Evolutionary conservation across 1,140 invertebrate genomes (phyloP), one percentile per base, ranked within the genome.

Genomic region (Caerostris darwini): DNA sequence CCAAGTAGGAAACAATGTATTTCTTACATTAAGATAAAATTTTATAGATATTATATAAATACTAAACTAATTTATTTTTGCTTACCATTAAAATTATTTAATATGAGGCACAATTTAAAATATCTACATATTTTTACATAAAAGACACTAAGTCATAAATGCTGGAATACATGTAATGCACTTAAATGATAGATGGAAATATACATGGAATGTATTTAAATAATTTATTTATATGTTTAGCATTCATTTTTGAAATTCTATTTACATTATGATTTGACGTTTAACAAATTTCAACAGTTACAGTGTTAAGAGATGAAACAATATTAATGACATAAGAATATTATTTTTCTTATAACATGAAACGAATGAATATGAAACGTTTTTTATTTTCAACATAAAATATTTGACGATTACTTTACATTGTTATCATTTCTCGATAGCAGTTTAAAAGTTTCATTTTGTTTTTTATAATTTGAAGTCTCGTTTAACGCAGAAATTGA

Each of bases 261-360:
- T 77, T 77, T 77, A 77, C 69, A 77, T 77, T 34, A 10, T 12
- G 69, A 77, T 50, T 10, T 77, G 69, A 77, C 69, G 69, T 77
- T 77, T 77, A 50, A 77, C 34, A 77, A 77, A 50, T 50, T 50
- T 8, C 12, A 14, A 34, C 69, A 34, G 69, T 77, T 50, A 77
- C 19, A 77, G 69, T 77, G 34, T 50, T 53, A 3, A 8, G 69
- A 77, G 8, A 53, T 34, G 10, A 77, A 8, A 77, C 6, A 10
- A 6, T 4, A 50, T 34, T 34, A 34, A 77, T 50, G 19, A 5
- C 3, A 12, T 14, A 61, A 14, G 17, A 10, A 12, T 61, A 61
- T 1, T 34, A 34, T 34, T 34, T 34, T 34, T 34, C 34, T 34
- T 34, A 34, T 34, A 34, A 34, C 34, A 34, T 34, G 2, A n/a